phyloP scores from a whole-genome alignment of 2,797 vertebrate species.

The Etheostoma nigrum region DNA sequence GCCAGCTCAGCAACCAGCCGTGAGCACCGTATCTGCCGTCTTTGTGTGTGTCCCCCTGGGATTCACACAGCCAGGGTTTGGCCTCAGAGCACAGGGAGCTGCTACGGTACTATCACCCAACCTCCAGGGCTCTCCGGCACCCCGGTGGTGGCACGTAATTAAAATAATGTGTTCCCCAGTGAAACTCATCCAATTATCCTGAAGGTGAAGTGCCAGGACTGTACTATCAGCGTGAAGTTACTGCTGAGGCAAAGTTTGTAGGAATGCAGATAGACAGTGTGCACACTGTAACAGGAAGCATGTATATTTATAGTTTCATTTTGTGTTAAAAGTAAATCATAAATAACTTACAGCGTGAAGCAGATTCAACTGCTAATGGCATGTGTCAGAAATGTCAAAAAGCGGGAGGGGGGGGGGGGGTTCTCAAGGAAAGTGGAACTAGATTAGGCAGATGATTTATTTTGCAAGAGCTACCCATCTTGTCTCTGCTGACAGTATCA shows the following conservation, averaged over 20 bases:
- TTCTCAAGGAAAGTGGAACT: slow-evolving; percentile 49
- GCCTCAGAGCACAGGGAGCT: slow-evolving; percentile 47
- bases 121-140: slow-evolving; percentile 19
- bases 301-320: neutral
- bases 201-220: slow-evolving; percentile 47
- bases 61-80: slow-evolving; percentile 50
- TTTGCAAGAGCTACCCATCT: slow-evolving; percentile 48
- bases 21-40: slow-evolving; percentile 10
- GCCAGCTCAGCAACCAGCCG: slow-evolving; percentile 19
- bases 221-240: slow-evolving; percentile 32
- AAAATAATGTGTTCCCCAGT: slow-evolving; percentile 76
- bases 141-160: slow-evolving; percentile 77
- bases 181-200: slow-evolving; percentile 58
- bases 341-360: neutral
- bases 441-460: slow-evolving; percentile 37
- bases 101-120: slow-evolving; percentile 20
- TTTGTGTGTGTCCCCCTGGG: slow-evolving; percentile 27
- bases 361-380: neutral
- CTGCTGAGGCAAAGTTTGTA: slow-evolving; percentile 29
- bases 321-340: neutral
- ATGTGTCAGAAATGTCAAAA: slow-evolving; percentile 1
- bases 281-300: neutral
- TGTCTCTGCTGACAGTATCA: slow-evolving; percentile 46
- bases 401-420: no score
- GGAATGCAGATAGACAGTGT: slow-evolving; percentile 27